Conservation (phyloP, 2,113 vertebrate genomes). For the Rhadina sibilatrix region DNA sequence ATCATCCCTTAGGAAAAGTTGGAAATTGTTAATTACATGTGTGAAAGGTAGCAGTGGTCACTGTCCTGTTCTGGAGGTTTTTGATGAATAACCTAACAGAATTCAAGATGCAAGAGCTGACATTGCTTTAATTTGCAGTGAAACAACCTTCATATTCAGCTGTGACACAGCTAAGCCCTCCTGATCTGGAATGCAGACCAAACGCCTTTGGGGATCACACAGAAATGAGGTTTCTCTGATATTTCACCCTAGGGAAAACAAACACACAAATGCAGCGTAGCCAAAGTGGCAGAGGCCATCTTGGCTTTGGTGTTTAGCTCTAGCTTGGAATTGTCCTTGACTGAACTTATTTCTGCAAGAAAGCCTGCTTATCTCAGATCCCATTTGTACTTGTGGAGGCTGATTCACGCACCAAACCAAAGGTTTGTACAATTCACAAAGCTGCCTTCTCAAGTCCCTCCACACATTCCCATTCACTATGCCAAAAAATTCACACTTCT, state of each 20-base stretch:
- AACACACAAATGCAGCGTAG: background rate
- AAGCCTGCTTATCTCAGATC: constrained; percentile 68
- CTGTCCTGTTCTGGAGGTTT: background rate
- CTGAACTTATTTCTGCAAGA: constrained; percentile 67
- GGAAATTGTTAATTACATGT: background rate
- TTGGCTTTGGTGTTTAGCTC: constrained; percentile 34
- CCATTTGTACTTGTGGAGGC: constrained; percentile 66
- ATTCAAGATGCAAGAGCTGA: background rate
- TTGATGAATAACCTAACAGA: background rate
- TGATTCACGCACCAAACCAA: background rate
- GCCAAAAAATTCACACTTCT: background rate
- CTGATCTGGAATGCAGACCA: background rate
- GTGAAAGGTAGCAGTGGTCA: background rate
- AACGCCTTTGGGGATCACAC: background rate
- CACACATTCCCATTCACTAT: background rate
- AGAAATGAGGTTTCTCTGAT: background rate
- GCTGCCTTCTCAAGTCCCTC: background rate
- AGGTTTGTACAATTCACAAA: background rate
- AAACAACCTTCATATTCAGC: background rate
- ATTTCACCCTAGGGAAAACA: background rate
- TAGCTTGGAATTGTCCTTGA: constrained; percentile 47
- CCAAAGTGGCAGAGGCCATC: background rate
- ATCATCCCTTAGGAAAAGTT: background rate
- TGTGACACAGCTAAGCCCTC: background rate
- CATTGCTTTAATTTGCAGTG: background rate